These are phyloP conservation scores for Incurvaria masculella DNA, from an alignment of 2,888 invertebrate species.

Conservation along the genomic window DNA sequence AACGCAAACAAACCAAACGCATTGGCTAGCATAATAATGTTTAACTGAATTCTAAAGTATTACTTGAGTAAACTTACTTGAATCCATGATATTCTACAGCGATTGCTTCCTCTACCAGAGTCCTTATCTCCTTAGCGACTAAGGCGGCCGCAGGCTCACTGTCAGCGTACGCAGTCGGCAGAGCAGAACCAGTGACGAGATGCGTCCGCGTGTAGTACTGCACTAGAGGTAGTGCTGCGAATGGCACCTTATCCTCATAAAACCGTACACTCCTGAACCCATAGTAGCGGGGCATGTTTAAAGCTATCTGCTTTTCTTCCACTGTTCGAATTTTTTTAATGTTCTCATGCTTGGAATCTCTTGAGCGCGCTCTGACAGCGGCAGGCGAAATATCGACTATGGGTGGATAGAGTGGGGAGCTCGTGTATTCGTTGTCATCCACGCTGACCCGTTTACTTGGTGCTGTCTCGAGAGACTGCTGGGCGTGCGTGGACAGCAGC, in stretches of 20 bases:
- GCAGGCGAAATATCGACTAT: slow-evolving; percentile 59
- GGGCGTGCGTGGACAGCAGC: neutral
- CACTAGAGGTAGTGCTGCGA: slow-evolving; percentile 65
- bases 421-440: slow-evolving; percentile 34
- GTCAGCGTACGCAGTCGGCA: slow-evolving; percentile 60
- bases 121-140: slow-evolving; percentile 51
- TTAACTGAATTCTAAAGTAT: too few relatives aligned
- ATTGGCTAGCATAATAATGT: too few relatives aligned
- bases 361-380: slow-evolving; percentile 44
- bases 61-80: slow-evolving; percentile 60
- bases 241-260: slow-evolving; percentile 58
- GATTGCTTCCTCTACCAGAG: slow-evolving; percentile 61
- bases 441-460: neutral
- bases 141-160: slow-evolving; percentile 42
- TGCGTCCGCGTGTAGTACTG: slow-evolving; percentile 80
- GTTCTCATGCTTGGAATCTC: slow-evolving; percentile 50
- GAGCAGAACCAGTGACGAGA: slow-evolving; percentile 52
- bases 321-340: slow-evolving; percentile 66
- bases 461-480: too few relatives aligned
- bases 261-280: slow-evolving; percentile 68
- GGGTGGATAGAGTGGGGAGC: slow-evolving; percentile 53
- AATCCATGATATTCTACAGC: slow-evolving; percentile 57
- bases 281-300: slow-evolving; percentile 81
- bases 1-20: too few relatives aligned
- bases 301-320: slow-evolving; percentile 79